Evolutionary conservation across 2,888 invertebrate genomes (phyloP).

Genomic region (Ctena decussata): DNA sequence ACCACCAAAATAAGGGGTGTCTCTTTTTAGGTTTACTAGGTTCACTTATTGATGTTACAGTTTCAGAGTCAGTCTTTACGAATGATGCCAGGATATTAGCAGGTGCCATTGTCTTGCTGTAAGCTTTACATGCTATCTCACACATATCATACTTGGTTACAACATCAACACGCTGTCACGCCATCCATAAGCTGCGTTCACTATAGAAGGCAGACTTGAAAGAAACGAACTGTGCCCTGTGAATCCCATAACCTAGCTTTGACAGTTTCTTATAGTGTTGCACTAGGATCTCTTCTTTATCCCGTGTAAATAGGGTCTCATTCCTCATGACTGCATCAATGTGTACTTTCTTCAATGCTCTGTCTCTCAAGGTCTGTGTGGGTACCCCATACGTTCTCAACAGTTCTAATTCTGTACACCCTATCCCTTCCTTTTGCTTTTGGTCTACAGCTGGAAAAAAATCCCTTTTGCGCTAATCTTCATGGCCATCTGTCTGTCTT

Average conservation of each 20-base stretch:
- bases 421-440: no score
- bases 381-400: background rate
- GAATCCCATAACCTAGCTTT: background rate
- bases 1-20: no score
- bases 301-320: background rate
- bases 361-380: background rate
- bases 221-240: slow-evolving; percentile 30
- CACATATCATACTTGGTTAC: slow-evolving; percentile 65
- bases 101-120: slow-evolving; percentile 31
- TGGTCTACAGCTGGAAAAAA: no score
- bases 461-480: no score
- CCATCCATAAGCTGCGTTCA: slow-evolving; percentile 32
- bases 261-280: background rate
- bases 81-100: slow-evolving; percentile 45
- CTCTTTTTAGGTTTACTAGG: no score
- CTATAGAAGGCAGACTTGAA: slow-evolving; percentile 29
- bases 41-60: no score
- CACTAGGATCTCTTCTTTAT: background rate
- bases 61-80: slow-evolving; percentile 29
- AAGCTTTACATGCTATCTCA: slow-evolving; percentile 48
- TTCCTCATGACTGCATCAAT: background rate
- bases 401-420: no score
- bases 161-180: slow-evolving; percentile 79
- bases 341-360: background rate
- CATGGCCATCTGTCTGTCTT: no score